phyloP scores from a whole-genome alignment of 2,888 invertebrate species.

The Panorpa germanica region DNA sequence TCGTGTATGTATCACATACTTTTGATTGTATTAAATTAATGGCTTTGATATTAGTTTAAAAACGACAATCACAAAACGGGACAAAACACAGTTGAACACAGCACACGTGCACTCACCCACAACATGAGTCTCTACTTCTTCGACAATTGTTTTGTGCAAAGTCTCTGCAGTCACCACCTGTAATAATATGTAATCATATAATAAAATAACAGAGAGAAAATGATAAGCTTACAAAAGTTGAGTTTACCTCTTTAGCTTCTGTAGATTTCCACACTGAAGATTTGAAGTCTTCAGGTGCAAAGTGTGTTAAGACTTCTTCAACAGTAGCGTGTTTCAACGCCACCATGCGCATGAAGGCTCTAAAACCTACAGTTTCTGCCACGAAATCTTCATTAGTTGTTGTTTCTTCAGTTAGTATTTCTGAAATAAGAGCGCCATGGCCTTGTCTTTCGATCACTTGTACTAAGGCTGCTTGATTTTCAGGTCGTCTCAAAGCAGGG shows the following conservation, averaged over 20 bases:
- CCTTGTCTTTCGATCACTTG: slow-evolving; percentile 71
- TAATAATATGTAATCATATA: too few relatives aligned
- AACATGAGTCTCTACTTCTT: too few relatives aligned
- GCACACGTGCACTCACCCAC: too few relatives aligned
- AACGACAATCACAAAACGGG: too few relatives aligned
- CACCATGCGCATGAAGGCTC: slow-evolving; percentile 73
- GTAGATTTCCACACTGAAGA: slow-evolving; percentile 63
- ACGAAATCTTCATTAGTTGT: slow-evolving; percentile 56
- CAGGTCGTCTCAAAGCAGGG: slow-evolving; percentile 58
- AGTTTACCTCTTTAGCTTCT: slow-evolving; percentile 41
- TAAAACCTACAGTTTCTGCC: slow-evolving; percentile 66
- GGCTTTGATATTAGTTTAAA: too few relatives aligned
- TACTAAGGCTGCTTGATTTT: slow-evolving; percentile 69
- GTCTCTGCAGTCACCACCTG: too few relatives aligned
- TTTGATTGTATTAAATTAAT: too few relatives aligned
- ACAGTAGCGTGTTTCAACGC: slow-evolving; percentile 62
- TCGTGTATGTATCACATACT: too few relatives aligned
- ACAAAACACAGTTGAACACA: too few relatives aligned
- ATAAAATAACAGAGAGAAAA: too few relatives aligned
- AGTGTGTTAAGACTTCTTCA: slow-evolving; percentile 67
- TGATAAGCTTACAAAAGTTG: too few relatives aligned
- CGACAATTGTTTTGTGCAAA: too few relatives aligned
- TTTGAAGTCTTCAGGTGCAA: slow-evolving; percentile 68
- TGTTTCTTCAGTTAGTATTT: slow-evolving; percentile 64
- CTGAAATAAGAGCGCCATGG: slow-evolving; percentile 59